Percentiles rank a stretch among this genome's conserved stretches.
phyloP scores from a whole-genome alignment of 2,797 vertebrate genomes.

The Trachops cirrhosus region DNA sequence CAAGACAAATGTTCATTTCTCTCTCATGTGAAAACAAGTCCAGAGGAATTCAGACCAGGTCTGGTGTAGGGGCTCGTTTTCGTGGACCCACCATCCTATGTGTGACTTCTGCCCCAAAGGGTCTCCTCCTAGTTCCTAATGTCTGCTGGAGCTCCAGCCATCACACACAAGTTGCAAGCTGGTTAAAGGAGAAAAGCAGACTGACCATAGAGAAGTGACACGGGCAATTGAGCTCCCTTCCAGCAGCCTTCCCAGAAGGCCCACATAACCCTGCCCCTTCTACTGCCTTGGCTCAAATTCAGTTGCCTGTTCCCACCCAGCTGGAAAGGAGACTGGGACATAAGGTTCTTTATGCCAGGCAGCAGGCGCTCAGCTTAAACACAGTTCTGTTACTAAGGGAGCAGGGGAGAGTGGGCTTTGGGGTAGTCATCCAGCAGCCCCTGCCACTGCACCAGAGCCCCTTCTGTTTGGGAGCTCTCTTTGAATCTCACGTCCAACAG shows the following conservation, averaged over 20 bases:
- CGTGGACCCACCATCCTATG: fast-evolving
- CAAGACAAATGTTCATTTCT: not conserved
- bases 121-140: not conserved
- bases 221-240: not conserved
- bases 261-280: not conserved
- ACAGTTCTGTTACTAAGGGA: not conserved
- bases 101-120: not conserved
- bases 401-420: not conserved
- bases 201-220: not conserved
- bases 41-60: not conserved
- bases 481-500: not conserved
- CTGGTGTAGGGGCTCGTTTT: not conserved
- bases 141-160: not conserved
- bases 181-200: not conserved
- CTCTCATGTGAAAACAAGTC: not conserved
- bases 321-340: not conserved
- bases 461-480: not conserved
- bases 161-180: not conserved
- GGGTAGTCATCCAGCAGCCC: not conserved
- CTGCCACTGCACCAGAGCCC: not conserved
- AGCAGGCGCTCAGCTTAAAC: not conserved
- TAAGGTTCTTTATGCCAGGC: not conserved
- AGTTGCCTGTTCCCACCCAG: not conserved
- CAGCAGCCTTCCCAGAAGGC: not conserved
- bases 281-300: not conserved